Conservation (phyloP, 2,113 vertebrate species). For the Polypterus bichir region DNA sequence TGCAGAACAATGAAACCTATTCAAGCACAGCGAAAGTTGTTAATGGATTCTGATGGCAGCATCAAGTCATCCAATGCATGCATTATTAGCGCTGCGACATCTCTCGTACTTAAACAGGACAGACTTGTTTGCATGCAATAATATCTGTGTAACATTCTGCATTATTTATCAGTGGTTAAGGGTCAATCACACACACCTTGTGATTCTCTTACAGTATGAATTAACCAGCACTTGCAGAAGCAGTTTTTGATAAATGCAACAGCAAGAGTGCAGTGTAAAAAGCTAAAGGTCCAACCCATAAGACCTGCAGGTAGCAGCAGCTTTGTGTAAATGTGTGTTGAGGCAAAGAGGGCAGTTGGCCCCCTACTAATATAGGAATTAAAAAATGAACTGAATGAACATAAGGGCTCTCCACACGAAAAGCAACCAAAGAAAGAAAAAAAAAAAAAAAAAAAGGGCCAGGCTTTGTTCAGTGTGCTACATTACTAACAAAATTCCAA, state of each 20-base stretch:
- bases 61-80: slow-evolving; percentile 25
- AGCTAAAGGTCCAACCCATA: too few species aligned
- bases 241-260: neutral
- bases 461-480: too few species aligned
- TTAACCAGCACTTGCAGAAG: slow-evolving; percentile 1
- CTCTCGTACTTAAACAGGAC: slow-evolving; percentile 30
- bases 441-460: too few species aligned
- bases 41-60: slow-evolving; percentile 32
- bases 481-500: too few species aligned
- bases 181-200: slow-evolving; percentile 2
- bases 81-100: slow-evolving; percentile 27
- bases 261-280: neutral
- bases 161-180: neutral
- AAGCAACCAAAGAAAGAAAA: too few species aligned
- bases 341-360: too few species aligned
- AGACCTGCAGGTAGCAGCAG: too few species aligned
- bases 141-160: slow-evolving; percentile 1
- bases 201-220: neutral
- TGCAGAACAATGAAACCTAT: slow-evolving; percentile 32
- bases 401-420: too few species aligned
- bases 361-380: too few species aligned
- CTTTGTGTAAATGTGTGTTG: too few species aligned
- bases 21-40: slow-evolving; percentile 34
- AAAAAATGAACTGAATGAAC: too few species aligned
- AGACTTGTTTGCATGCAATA: slow-evolving; percentile 25